A percentile compares a stretch with the other conserved stretches of the same genome.
phyloP scores from a whole-genome alignment of 2,797 vertebrate genomes.

The Melanotaenia pygmaea region DNA sequence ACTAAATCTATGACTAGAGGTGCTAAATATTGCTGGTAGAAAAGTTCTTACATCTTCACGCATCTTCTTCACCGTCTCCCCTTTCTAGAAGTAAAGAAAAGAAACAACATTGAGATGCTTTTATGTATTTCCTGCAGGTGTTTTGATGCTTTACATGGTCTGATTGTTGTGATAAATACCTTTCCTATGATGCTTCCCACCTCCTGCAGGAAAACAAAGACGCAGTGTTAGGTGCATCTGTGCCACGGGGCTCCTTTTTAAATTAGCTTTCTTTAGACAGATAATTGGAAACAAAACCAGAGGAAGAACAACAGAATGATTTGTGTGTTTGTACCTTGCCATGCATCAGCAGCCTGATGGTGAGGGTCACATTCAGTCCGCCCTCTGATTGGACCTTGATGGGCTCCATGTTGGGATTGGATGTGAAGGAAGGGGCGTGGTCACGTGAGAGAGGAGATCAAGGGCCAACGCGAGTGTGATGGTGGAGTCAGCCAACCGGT shows the following conservation, averaged over 20 bases:
- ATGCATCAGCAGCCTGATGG: constrained; percentile 91
- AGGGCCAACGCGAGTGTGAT: constrained; percentile 71
- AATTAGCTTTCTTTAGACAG: constrained; percentile 11
- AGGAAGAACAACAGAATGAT: neutral
- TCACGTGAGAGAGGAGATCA: constrained; percentile 70
- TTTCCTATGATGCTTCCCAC: constrained; percentile 98
- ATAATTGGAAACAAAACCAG: constrained; percentile 20
- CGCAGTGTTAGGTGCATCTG: neutral
- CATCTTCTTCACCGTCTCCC: constrained; percentile 98
- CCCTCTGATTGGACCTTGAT: constrained; percentile 95
- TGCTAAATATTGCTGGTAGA: neutral
- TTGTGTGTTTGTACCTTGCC: constrained; percentile 80
- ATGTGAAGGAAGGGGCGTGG: constrained; percentile 71
- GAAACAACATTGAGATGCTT: constrained; percentile 12
- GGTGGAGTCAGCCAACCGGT: constrained; percentile 75
- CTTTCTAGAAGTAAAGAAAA: constrained; percentile 87
- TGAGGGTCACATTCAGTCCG: constrained; percentile 96
- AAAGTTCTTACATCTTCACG: constrained; percentile 88
- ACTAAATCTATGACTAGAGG: neutral
- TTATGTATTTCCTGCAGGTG: neutral
- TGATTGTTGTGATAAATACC: constrained; percentile 77
- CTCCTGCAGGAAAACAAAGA: constrained; percentile 82
- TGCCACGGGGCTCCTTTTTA: neutral
- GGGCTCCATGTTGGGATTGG: constrained; percentile 89
- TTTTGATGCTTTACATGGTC: constrained; percentile 16